phyloP scores from a whole-genome alignment of 2,797 vertebrate genomes.

The Petrocephalus schoutedeni region DNA sequence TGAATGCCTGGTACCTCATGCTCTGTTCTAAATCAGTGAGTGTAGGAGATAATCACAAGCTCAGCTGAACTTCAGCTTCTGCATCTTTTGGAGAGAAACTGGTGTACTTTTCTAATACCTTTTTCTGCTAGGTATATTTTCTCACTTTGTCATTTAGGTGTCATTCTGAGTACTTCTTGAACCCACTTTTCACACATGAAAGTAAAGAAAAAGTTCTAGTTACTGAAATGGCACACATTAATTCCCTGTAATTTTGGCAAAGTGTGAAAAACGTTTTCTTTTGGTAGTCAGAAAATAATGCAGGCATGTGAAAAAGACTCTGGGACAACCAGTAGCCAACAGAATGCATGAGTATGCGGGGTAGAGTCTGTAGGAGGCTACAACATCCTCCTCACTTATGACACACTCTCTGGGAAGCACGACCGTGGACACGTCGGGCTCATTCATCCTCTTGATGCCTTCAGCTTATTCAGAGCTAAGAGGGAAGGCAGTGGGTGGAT shows the following conservation, averaged over 20 bases:
- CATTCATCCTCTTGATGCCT: constrained; percentile 38
- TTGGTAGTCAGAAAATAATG: background rate
- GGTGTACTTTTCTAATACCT: background rate
- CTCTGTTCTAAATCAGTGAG: no score
- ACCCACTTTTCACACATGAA: background rate
- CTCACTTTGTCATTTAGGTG: background rate
- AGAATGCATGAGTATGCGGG: background rate
- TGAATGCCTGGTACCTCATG: background rate
- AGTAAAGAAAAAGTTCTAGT: background rate
- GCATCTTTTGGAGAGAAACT: background rate
- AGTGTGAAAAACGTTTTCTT: background rate
- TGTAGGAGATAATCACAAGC: no score
- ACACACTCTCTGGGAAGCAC: constrained; percentile 28
- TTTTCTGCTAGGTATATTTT: background rate
- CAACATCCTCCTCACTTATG: constrained; percentile 34
- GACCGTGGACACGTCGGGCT: constrained; percentile 28
- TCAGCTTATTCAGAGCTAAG: constrained; percentile 36
- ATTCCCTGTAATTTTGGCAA: background rate
- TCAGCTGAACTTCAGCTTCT: background rate
- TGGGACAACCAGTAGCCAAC: background rate
- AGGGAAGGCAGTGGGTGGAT: constrained; percentile 23
- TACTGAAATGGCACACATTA: background rate
- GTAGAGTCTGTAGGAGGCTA: constrained; percentile 8
- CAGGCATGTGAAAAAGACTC: background rate
- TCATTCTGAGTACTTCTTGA: background rate